phyloP scores from a whole-genome alignment of 1,140 invertebrate genomes.

The Argopecten irradians region DNA sequence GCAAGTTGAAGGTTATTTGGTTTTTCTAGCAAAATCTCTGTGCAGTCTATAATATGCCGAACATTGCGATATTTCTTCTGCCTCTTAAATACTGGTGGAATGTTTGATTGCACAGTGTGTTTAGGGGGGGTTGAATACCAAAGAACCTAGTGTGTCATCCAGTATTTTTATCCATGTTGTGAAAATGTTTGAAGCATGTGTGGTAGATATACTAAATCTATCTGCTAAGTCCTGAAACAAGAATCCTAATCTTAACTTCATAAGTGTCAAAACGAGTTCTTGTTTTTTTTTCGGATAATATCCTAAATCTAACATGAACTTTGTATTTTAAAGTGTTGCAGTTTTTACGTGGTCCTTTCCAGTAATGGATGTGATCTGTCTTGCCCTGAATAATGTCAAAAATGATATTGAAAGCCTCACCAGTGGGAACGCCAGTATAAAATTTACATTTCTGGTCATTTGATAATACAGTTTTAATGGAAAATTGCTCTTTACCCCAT shows the following conservation, averaged over 20 bases:
- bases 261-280: background rate
- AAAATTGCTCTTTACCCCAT: background rate
- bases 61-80: background rate
- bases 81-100: background rate
- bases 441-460: background rate
- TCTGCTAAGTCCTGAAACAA: background rate
- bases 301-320: background rate
- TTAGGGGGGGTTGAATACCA: constrained; percentile 17
- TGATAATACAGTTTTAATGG: background rate
- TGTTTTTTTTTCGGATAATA: background rate
- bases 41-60: constrained; percentile 17
- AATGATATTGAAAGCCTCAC: background rate
- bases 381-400: background rate
- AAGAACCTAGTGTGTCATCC: background rate
- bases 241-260: background rate
- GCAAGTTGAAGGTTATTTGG: background rate
- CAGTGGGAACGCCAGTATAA: background rate
- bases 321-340: constrained; percentile 25
- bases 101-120: background rate
- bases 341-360: constrained; percentile 25
- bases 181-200: constrained; percentile 23
- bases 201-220: constrained; percentile 12
- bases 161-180: constrained; percentile 30
- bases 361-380: background rate
- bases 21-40: constrained; percentile 27